Evolutionary conservation across 2,888 invertebrate species (phyloP).

Genomic region (Zaprionus lineosus): DNA sequence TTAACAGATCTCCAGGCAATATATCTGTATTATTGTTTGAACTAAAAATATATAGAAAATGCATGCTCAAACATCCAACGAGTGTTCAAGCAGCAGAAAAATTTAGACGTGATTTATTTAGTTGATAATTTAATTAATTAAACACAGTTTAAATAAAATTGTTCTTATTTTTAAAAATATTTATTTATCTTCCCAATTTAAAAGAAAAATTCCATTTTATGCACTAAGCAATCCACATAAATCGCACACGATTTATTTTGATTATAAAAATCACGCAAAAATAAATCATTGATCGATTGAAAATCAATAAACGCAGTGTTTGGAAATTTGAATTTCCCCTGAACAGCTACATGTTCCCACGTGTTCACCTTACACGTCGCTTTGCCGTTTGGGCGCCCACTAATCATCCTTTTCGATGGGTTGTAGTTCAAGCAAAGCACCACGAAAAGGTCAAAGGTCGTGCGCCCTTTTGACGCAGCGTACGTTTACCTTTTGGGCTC

Average conservation of each 20-base stretch:
- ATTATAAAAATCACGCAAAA: slow-evolving; percentile 20
- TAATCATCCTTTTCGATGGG: slow-evolving; percentile 32
- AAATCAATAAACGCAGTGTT: slow-evolving; percentile 37
- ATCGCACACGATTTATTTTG: background rate
- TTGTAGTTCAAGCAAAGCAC: slow-evolving; percentile 15
- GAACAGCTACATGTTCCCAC: slow-evolving; percentile 41
- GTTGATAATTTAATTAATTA: too few relatives aligned
- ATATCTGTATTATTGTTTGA: too few relatives aligned
- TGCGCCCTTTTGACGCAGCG: slow-evolving; percentile 25
- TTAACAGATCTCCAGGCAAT: too few relatives aligned
- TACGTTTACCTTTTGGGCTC: slow-evolving; percentile 70
- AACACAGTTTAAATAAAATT: too few relatives aligned
- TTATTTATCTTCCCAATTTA: too few relatives aligned
- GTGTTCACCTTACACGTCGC: slow-evolving; percentile 51
- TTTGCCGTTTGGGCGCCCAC: slow-evolving; percentile 56
- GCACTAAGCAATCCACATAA: background rate
- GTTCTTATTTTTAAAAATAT: too few relatives aligned
- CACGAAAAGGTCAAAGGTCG: slow-evolving; percentile 72
- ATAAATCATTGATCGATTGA: too few relatives aligned
- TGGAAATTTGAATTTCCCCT: background rate
- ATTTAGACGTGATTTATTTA: too few relatives aligned
- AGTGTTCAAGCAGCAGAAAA: too few relatives aligned
- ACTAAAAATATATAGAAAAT: too few relatives aligned
- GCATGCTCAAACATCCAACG: too few relatives aligned
- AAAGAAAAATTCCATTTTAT: too few relatives aligned